Evolutionary conservation across 2,113 vertebrate species (phyloP).

Genomic region (Leucosticte australis): DNA sequence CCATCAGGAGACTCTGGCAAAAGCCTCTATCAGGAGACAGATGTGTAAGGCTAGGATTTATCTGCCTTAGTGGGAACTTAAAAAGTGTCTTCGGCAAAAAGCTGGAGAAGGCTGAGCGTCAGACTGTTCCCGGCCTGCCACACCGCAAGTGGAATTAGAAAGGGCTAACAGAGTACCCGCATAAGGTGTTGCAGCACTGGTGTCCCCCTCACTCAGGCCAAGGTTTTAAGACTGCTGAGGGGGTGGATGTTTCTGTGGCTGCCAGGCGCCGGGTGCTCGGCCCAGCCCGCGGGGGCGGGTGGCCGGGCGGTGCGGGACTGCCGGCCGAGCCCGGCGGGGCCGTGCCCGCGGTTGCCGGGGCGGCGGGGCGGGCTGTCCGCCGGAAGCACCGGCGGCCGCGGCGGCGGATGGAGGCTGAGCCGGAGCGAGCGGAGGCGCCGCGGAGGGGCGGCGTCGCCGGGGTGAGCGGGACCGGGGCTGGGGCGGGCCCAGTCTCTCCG

Average conservation of each 20-base stretch:
- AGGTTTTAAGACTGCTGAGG: background rate
- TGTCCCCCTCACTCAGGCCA: background rate
- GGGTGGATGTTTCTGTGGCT: background rate
- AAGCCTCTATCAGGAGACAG: background rate
- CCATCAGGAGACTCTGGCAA: background rate
- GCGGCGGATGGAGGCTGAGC: background rate
- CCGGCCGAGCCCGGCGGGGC: background rate
- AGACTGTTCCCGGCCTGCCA: background rate
- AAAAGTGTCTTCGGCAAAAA: background rate
- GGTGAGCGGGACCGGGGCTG: background rate
- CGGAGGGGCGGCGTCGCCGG: background rate
- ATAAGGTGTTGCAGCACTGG: background rate
- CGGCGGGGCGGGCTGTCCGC: conserved; percentile 2
- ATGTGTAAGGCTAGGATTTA: background rate
- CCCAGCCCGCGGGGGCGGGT: background rate
- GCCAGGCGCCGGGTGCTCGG: background rate
- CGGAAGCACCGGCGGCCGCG: conserved; percentile 65
- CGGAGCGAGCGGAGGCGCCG: background rate
- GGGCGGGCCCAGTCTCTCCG: background rate
- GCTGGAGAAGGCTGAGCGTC: background rate
- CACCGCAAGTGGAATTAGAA: background rate
- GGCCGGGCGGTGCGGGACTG: background rate
- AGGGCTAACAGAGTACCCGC: background rate
- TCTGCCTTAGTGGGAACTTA: background rate
- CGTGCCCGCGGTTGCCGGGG: background rate